Base-by-base conservation (phyloP, 2,113 vertebrate species). In the Chiloscyllium plagiosum region DNA sequence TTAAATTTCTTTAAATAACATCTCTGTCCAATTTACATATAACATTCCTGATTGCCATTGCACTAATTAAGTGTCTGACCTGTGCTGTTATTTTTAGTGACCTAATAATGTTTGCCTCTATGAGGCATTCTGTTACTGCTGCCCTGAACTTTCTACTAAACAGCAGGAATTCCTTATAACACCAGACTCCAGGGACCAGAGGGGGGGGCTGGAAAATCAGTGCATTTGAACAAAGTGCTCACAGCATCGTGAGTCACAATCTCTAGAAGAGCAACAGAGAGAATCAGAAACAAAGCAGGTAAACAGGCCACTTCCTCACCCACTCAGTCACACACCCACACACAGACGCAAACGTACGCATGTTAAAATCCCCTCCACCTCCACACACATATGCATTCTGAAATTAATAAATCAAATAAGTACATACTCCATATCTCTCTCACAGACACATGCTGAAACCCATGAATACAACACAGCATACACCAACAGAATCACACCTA, bases 31-130 rank as follows among this genome's bases (percentile, higher is more conserved):
- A 22, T 33, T 8, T 66, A n/a, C 37, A 93, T 37, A 1, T 93
- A 68, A 93, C 66, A 33, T 66, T 37, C 13, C 17, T 47, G 80
- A 83, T 65, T 37, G 89, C 19, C 6, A 66, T 61, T 93, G 5
- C n/a, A 37, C n/a, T 93, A 93, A 93, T 93, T 66, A 93, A 66
- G n/a, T 66, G 37, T 65, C 89, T 93, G 65, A 93, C 17, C 80
- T 42, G 17, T 42, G 80, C 37, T 83, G 80, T 83, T 83, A 83
- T 83, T 93, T 93, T 66, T 93, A 93, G 65, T 68, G 61, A 93
- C 15, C 89, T 65, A 93, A 24, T 93, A 66, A 90, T 33, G 56
- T 92, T 92, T 66, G n/a, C 37, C 89, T 42, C 61, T 93, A n/a
- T 61, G 37, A 17, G 61, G 65, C 65, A 66, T 8, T 19, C 5